Evolutionary conservation across 2,888 invertebrate genomes (phyloP), one percentile per base, ranked within the genome.

Genomic region (Macrophya alboannulata): DNA sequence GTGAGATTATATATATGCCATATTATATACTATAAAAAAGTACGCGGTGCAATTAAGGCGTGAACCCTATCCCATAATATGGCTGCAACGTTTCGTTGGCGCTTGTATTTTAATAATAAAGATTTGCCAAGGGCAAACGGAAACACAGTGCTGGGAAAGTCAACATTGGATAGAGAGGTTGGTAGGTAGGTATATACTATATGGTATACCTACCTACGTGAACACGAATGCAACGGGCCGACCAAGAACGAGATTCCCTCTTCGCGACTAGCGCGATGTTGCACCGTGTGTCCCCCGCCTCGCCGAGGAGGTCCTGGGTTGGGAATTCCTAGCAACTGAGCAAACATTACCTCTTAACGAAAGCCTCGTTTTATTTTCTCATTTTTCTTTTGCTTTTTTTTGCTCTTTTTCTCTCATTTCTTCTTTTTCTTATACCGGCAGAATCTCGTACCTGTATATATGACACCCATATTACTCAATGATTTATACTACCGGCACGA

Each of bases 81-180:
- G 31, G 48, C 65, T n/a, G 68, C 83, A 17, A 45, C 68, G 9
- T 81, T 37, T 62, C 37, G 59, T 37, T 81, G 43, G 48, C 65
- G 81, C 65, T 59, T 81, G 81, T 81, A 81, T 81, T 81, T 81
- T 81, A 59, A 65, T 81, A 62, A 81, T 74, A 74, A 74, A 83
- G 83, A 65, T 83, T 83, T 83, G 83, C 83, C 71, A 83, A 71
- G 68, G 79, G 87, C 77, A 79, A 86, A 86, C 87, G 88, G 87
- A 88, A 88, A 87, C 86, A 86, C 86, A 82, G 87, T 84, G 86
- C 89, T 89, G 89, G 89, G 89, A 89, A 90, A 89, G 89, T 86
- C 89, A 89, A 89, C 89, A 83, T 45, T 65, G 65, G 43, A 81
- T 43, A n/a, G 21, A 40, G 77, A 25, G 17, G 77, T 51, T 17